A percentile compares a stretch with the other conserved stretches of the same genome.
Evolutionary conservation across 2,888 invertebrate genomes (phyloP).

Genomic region (Anodontia alba): DNA sequence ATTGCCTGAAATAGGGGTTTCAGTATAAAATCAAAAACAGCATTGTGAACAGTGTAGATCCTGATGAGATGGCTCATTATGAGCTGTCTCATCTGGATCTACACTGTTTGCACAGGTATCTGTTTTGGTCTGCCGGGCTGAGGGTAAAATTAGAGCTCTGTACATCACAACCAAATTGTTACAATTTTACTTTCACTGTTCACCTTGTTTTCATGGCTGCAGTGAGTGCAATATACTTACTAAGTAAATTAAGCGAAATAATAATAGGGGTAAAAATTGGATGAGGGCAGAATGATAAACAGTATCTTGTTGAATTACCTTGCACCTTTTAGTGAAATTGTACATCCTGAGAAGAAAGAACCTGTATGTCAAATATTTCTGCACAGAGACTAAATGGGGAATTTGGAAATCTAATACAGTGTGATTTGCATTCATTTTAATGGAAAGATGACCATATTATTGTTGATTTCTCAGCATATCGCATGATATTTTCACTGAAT

Average conservation of each 20-base stretch:
- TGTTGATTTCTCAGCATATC: constrained; percentile 10
- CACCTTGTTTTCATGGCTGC: neutral
- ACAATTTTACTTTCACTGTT: too few species aligned
- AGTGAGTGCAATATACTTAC: neutral
- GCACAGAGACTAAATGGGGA: neutral
- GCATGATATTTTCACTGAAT: neutral
- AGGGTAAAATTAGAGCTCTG: too few species aligned
- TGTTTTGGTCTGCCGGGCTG: too few species aligned
- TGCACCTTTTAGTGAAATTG: neutral
- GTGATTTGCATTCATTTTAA: neutral
- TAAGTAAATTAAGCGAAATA: neutral
- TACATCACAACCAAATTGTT: too few species aligned
- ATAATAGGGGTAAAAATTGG: neutral
- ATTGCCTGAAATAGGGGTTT: too few species aligned
- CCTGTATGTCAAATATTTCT: neutral
- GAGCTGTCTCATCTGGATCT: too few species aligned
- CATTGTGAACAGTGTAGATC: too few species aligned
- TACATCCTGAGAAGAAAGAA: neutral
- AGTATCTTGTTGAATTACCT: too few species aligned
- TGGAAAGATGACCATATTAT: constrained; percentile 1
- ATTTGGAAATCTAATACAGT: neutral
- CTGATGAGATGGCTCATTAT: too few species aligned
- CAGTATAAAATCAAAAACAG: too few species aligned
- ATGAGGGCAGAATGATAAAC: too few species aligned
- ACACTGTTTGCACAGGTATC: too few species aligned